Evolutionary conservation across 2,888 invertebrate species (phyloP).

Genomic region (Athetis lepigone): DNA sequence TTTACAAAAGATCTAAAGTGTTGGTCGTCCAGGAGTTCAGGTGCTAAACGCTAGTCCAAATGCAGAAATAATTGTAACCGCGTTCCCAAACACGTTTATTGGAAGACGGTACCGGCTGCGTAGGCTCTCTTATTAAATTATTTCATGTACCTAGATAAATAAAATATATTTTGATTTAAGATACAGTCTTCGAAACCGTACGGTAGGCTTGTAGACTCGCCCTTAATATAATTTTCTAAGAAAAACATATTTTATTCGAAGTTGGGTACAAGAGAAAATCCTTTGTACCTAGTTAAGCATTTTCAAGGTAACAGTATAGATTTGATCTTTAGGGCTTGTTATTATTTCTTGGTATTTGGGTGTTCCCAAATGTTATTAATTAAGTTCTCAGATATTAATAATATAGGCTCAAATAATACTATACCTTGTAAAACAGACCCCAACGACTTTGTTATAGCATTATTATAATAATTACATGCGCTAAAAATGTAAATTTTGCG

Average conservation of each 20-base stretch:
- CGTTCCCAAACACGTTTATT: not conserved
- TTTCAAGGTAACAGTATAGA: slow-evolving; percentile 1
- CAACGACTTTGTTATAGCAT: too few relatives aligned
- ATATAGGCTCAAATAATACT: too few relatives aligned
- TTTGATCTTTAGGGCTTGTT: slow-evolving; percentile 6
- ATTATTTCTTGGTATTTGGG: slow-evolving; percentile 21
- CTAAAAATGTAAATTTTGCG: too few relatives aligned
- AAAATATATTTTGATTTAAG: slow-evolving; percentile 6
- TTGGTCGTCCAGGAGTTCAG: not conserved
- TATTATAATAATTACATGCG: too few relatives aligned
- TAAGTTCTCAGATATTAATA: too few relatives aligned
- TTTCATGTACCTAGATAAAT: not conserved
- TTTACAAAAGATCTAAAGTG: not conserved
- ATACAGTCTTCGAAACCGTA: not conserved
- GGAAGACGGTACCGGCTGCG: not conserved
- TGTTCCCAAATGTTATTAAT: not conserved
- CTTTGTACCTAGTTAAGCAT: not conserved
- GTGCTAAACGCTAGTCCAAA: not conserved
- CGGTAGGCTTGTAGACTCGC: slow-evolving; percentile 5
- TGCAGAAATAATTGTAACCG: not conserved
- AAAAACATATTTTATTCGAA: slow-evolving; percentile 4
- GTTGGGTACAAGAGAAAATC: slow-evolving; percentile 3
- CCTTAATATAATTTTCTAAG: slow-evolving; percentile 5
- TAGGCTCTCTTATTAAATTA: not conserved
- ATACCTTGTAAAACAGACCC: too few relatives aligned